These are phyloP conservation scores for Tamandua tetradactyla DNA, from an alignment of 2,797 vertebrate species.

Conservation along the genomic window DNA sequence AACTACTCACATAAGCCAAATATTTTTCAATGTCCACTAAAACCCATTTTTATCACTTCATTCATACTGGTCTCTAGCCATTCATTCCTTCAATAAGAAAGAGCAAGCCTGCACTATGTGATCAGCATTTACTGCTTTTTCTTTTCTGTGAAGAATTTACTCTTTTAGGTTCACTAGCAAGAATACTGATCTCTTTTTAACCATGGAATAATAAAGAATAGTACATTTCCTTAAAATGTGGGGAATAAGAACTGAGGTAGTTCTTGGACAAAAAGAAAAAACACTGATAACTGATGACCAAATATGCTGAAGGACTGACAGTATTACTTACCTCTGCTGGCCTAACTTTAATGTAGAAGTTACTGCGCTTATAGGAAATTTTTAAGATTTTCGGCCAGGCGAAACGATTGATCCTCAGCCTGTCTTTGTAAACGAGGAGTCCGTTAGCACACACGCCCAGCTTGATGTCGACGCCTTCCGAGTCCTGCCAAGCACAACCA, in stretches of 20 bases:
- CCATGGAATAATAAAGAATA: background rate
- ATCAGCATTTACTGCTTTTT: background rate
- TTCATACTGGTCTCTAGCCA: background rate
- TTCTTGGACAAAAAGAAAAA: background rate
- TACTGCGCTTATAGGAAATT: constrained; percentile 98
- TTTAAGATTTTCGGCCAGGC: constrained; percentile 99
- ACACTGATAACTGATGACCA: background rate
- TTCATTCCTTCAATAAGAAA: background rate
- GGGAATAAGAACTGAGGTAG: background rate
- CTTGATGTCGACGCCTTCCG: constrained; percentile 98
- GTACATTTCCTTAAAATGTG: constrained; percentile 13
- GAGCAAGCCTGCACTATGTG: background rate
- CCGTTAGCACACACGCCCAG: constrained; percentile 97
- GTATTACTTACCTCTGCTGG: constrained; percentile 94
- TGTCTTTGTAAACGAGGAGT: constrained; percentile 97
- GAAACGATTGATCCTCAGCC: constrained; percentile 97
- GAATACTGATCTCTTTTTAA: background rate
- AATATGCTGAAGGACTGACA: background rate
- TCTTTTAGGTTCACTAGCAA: background rate
- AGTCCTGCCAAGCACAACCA: constrained; percentile 89
- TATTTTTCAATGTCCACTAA: background rate
- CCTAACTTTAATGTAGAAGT: constrained; percentile 99
- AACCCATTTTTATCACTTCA: background rate
- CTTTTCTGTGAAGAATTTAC: background rate
- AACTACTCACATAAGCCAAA: background rate